phyloP scores from a whole-genome alignment of 1,140 invertebrate species.

The Glossosoma conforme region DNA sequence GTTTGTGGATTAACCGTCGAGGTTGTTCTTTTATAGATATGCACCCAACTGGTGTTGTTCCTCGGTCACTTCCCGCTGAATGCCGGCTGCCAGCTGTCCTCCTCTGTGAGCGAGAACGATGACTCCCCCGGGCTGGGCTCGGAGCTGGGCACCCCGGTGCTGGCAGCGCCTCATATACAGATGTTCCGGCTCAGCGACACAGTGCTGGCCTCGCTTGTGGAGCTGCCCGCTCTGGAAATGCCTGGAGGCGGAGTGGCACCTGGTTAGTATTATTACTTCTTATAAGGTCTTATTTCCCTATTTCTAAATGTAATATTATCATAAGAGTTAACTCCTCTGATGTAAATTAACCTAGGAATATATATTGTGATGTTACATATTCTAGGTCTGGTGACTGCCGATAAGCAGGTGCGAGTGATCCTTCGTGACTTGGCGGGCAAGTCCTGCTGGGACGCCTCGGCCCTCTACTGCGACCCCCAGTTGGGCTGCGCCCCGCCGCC shows the following conservation, averaged over 20 bases:
- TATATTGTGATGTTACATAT: no score
- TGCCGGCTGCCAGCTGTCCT: conserved; percentile 60
- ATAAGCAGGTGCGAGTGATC: conserved; percentile 76
- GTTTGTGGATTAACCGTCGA: no score
- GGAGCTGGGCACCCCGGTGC: conserved; percentile 73
- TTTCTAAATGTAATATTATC: background rate
- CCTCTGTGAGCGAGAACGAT: conserved; percentile 86
- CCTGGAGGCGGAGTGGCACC: conserved; percentile 81
- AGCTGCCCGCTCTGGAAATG: conserved; percentile 80
- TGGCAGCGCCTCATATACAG: conserved; percentile 84
- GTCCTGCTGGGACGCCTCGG: conserved; percentile 92
- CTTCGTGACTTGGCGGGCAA: conserved; percentile 93
- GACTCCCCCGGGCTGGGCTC: conserved; percentile 70
- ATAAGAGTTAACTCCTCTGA: no score
- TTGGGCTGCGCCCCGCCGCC: conserved; percentile 34
- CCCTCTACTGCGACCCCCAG: conserved; percentile 72
- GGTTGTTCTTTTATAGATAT: conserved; percentile 54
- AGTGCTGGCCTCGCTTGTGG: conserved; percentile 85
- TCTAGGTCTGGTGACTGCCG: conserved; percentile 56
- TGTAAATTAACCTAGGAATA: no score
- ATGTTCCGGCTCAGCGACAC: conserved; percentile 81
- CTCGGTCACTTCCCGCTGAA: conserved; percentile 87
- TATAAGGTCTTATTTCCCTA: no score
- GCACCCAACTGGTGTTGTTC: conserved; percentile 81
- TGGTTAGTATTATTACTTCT: conserved; percentile 36